A percentile compares a stretch with the other conserved stretches of the same genome.
phyloP scores from a whole-genome alignment of 2,113 vertebrate species.

The Caretta caretta region DNA sequence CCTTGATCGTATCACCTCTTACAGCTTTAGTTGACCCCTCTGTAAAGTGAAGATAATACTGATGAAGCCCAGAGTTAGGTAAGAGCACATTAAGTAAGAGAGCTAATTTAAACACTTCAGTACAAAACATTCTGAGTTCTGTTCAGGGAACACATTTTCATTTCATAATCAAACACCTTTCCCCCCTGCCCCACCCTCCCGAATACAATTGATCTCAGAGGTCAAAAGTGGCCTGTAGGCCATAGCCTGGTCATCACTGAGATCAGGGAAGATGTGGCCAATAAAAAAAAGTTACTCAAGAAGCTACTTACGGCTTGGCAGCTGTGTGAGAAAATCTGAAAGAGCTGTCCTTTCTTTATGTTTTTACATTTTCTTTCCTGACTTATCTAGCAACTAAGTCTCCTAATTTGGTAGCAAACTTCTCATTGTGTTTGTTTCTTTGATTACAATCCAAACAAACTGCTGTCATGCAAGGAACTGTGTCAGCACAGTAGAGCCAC shows the following conservation, averaged over 20 bases:
- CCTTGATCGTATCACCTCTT: constrained; percentile 54
- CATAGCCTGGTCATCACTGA: neutral
- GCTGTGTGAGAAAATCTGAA: neutral
- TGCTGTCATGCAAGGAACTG: constrained; percentile 1
- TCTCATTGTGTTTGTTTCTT: constrained; percentile 25
- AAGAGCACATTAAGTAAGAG: neutral
- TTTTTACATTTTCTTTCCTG: constrained; percentile 8
- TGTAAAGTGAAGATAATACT: neutral
- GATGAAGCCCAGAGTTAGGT: constrained; percentile 15
- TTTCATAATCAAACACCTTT: neutral
- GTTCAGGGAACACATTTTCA: neutral
- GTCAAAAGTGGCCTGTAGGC: neutral
- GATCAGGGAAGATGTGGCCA: neutral
- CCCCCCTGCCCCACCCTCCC: neutral
- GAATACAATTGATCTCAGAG: neutral
- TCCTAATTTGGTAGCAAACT: constrained; percentile 68
- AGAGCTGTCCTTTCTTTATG: constrained; percentile 43
- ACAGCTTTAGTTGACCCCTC: constrained; percentile 9
- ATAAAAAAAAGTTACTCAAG: constrained; percentile 3
- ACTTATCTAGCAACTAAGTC: neutral
- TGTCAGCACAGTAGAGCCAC: neutral
- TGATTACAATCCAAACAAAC: neutral
- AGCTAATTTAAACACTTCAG: fast-evolving
- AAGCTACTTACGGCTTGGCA: neutral
- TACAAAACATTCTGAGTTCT: neutral